Base-by-base conservation (phyloP, 1,140 invertebrate genomes). In the Cotesia glomerata region DNA sequence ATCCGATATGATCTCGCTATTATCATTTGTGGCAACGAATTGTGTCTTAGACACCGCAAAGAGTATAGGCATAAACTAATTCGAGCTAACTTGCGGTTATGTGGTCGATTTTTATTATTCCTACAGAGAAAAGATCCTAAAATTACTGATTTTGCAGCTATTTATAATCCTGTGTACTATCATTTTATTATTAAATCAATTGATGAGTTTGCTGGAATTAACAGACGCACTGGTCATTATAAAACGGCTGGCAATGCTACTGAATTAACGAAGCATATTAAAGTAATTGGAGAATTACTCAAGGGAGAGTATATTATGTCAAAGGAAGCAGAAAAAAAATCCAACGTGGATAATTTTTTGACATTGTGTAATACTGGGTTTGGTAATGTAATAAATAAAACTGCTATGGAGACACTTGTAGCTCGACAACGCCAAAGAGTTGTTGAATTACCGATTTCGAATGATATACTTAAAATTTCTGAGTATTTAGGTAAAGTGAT, bases 121-220 rank as follows among this genome's bases (percentile, higher is more conserved):
- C 89, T 90, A 74, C 34, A 78, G 76, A 68, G 64, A 35, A 52
- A 51, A 8, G 62, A 77, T 18, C 3, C 51, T n/a, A 39, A 62
- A 7, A 76, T 76, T 18, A 73, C 45, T 2, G 68, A 75, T 56
- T 71, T 75, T 34, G 36, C 70, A 1, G 39, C 56, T 13, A 11
- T 75, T 36, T 75, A 64, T 49, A 39, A 74, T 13, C 72, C 76
- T 9, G 69, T 72, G 26, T 49, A 71, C 34, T 75, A 73, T 59
- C 54, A 69, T n/a, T n/a, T 8, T 49, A 18, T 59, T 8, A 62
- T 65, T 5, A 51, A 70, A 3, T 39, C 73, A 4, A 51, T 69
- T 7, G 68, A 75, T 35, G 26, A 61, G 8, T 7, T 75, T 59
- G 69, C 76, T 11, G 72, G 71, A 5, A 67, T 64, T 13, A 32